Conservation (phyloP, 2,888 invertebrate genomes). For the Drosophila infuscata region DNA sequence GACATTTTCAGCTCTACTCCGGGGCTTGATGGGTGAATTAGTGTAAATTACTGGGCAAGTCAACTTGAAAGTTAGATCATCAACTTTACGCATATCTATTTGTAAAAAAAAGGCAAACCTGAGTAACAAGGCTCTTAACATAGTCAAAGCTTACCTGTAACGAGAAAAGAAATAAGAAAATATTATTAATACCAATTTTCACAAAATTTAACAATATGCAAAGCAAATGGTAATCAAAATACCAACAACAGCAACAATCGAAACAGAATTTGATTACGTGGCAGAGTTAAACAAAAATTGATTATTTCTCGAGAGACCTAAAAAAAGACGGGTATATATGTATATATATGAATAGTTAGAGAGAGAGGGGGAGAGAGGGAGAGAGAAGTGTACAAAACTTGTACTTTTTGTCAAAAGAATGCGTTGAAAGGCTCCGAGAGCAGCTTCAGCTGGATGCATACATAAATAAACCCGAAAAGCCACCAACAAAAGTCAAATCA, state of each 20-base stretch:
- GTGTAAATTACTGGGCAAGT: constrained; percentile 52
- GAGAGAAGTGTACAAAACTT: constrained; percentile 29
- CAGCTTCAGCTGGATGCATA: constrained; percentile 10
- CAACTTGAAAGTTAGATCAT: constrained; percentile 51
- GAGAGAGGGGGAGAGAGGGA: not conserved
- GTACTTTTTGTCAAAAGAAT: constrained; percentile 47
- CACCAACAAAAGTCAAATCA: constrained; percentile 59
- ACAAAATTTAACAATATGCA: constrained; percentile 49
- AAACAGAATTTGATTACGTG: constrained; percentile 63
- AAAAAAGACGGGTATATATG: not conserved
- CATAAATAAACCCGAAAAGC: constrained; percentile 41
- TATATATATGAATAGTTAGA: no score
- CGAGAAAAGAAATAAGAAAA: constrained; percentile 30
- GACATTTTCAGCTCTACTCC: constrained; percentile 59
- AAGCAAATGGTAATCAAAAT: constrained; percentile 45
- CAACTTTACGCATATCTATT: constrained; percentile 12
- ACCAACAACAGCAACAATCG: constrained; percentile 24
- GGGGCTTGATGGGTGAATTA: constrained; percentile 61
- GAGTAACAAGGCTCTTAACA: not conserved
- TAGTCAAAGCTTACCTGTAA: constrained; percentile 69
- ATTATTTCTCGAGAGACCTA: constrained; percentile 65
- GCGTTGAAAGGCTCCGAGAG: constrained; percentile 34
- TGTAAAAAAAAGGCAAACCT: constrained; percentile 33
- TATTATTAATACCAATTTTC: constrained; percentile 44
- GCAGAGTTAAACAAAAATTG: constrained; percentile 57